Conservation (phyloP, 1,140 invertebrate species). For the Geopemphigus sp. region DNA sequence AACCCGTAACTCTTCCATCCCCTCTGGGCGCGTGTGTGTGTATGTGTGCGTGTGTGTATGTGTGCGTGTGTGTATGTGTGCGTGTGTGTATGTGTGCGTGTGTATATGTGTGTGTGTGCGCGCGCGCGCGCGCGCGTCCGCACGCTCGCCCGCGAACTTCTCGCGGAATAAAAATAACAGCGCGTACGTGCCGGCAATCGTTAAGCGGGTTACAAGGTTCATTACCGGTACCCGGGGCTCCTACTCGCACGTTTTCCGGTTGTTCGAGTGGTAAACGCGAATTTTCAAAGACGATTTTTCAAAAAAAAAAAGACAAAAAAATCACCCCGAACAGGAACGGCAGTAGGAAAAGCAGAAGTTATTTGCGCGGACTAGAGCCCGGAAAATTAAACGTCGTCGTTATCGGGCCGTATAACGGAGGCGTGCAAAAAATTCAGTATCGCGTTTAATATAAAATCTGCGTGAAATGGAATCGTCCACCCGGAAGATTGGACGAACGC, state of each 20-base stretch:
- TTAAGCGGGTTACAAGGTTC: conserved; percentile 39
- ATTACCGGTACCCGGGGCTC: neutral
- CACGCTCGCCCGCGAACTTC: neutral
- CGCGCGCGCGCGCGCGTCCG: neutral
- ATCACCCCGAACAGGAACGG: neutral
- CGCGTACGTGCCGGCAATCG: conserved; percentile 42
- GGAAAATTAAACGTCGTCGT: conserved; percentile 49
- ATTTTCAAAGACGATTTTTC: conserved; percentile 45
- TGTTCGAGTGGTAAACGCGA: conserved; percentile 37
- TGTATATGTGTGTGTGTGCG: too few relatives aligned
- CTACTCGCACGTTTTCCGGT: conserved; percentile 25
- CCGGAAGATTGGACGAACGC: conserved; percentile 41
- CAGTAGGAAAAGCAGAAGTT: conserved; percentile 1
- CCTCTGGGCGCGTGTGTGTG: too few relatives aligned
- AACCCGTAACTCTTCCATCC: too few relatives aligned
- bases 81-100: too few relatives aligned
- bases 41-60: too few relatives aligned
- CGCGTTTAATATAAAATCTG: conserved; percentile 40
- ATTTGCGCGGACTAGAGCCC: conserved; percentile 13
- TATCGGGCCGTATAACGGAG: conserved; percentile 2
- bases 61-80: too few relatives aligned
- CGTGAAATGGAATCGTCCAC: conserved; percentile 42
- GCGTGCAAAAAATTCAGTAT: conserved; percentile 13
- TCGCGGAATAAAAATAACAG: conserved; percentile 27
- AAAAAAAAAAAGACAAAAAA: neutral